Evolutionary conservation across 2,113 vertebrate species (phyloP).

Genomic region (Tragelaphus imberbis): DNA sequence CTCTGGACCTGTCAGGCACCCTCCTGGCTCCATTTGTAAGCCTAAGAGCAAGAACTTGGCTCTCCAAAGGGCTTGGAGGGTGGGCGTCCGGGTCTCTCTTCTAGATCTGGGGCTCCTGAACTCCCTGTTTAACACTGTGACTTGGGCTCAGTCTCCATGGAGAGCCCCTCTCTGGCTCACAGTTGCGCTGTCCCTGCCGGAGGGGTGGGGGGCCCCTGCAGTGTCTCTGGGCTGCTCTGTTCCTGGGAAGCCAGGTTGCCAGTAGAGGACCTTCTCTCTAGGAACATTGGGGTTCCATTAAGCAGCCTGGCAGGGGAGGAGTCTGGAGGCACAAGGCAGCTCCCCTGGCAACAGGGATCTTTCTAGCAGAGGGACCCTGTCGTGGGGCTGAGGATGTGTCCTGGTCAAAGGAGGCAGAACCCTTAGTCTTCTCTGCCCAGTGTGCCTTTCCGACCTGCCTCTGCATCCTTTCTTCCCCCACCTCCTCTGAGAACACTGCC

Average conservation of each 20-base stretch:
- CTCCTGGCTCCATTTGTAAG: not conserved
- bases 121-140: not conserved
- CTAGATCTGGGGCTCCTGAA: not conserved
- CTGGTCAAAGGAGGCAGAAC: not conserved
- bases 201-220: not conserved
- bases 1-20: not conserved
- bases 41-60: not conserved
- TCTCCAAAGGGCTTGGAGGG: not conserved
- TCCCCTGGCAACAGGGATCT: not conserved
- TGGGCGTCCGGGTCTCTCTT: not conserved
- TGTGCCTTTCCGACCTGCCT: not conserved
- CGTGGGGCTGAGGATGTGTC: not conserved
- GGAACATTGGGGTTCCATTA: not conserved
- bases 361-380: not conserved
- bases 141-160: not conserved
- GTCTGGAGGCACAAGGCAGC: not conserved
- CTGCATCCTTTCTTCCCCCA: not conserved
- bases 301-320: not conserved
- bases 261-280: not conserved
- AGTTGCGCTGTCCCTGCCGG: not conserved
- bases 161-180: not conserved
- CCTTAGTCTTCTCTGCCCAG: not conserved
- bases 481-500: not conserved
- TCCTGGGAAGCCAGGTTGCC: not conserved
- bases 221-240: not conserved